Evolutionary conservation across 2,113 vertebrate species (phyloP).

Genomic region (Macrotis lagotis): DNA sequence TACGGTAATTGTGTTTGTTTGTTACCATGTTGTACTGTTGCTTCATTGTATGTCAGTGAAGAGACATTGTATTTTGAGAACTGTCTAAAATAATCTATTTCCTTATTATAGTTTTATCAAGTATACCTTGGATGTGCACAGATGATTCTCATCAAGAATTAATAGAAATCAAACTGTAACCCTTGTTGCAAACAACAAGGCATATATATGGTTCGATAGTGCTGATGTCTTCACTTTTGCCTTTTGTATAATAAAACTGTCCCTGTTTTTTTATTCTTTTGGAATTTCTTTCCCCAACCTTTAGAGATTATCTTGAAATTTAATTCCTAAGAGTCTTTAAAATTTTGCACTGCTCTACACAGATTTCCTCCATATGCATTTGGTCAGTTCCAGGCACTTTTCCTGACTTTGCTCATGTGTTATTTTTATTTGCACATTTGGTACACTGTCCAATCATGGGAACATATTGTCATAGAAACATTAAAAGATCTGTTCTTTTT

Average conservation of each 20-base stretch:
- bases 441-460: not conserved
- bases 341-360: not conserved
- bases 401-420: not conserved
- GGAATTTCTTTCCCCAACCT: not conserved
- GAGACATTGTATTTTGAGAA: not conserved
- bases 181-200: not conserved
- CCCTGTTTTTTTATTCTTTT: not conserved
- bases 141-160: not conserved
- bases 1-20: not conserved
- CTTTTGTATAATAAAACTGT: not conserved
- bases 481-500: not conserved
- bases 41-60: not conserved
- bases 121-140: not conserved
- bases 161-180: not conserved
- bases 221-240: not conserved
- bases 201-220: not conserved
- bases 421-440: not conserved
- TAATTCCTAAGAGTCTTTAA: not conserved
- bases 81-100: not conserved
- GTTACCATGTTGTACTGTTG: not conserved
- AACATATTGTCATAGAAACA: not conserved
- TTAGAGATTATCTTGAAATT: not conserved
- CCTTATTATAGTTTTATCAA: not conserved
- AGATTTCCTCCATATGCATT: not conserved
- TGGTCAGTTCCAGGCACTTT: not conserved